Base-by-base conservation (phyloP, 2,888 invertebrate species). In the Eurytoma californica region DNA sequence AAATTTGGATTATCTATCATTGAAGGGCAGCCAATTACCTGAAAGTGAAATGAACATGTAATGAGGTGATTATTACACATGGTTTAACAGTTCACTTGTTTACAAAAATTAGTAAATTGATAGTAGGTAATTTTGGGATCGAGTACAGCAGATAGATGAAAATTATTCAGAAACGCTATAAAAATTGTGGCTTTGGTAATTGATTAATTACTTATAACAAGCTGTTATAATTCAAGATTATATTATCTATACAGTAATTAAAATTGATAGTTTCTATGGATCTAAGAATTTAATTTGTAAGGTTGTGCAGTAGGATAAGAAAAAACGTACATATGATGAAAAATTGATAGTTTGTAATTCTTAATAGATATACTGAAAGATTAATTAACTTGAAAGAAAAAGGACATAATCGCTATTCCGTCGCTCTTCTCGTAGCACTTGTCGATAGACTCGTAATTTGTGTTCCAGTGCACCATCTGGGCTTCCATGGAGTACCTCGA, bases 401-500 rank as follows among this genome's bases (percentile, higher is more conserved):
- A 87, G 7, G 86, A 76, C 55, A 87, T 79, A 18, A 87, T 83
- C 2, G 85, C 86, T 1, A 87, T 72, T 57, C 87, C 87, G 20
- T 87, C 86, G 0, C 74, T 20, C 20, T 85, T 84, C 20, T 84
- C 83, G 79, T 83, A 84, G 70, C 87, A 87, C 30, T 84, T 84
- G 12, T 86, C 84, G 3, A 85, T 76, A 3, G 82, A 78, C 20
- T 80, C 85, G 78, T 87, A 86, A 58, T 66, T 80, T 57, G 80
- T 81, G 67, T 87, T 87, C 77, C 87, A 87, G 51, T 87, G 87
- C 58, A 86, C 65, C 9, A 83, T 83, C 67, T 87, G 87, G 4
- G 86, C 87, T 75, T 87, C 87, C 87, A 87, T 87, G 1, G 87
- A 84, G 61, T 84, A 86, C 84, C 84, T 85, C n/a, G 2, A 20